These are phyloP conservation scores for Octodonta nipae DNA, from an alignment of 2,888 invertebrate genomes.

Conservation along the genomic window DNA sequence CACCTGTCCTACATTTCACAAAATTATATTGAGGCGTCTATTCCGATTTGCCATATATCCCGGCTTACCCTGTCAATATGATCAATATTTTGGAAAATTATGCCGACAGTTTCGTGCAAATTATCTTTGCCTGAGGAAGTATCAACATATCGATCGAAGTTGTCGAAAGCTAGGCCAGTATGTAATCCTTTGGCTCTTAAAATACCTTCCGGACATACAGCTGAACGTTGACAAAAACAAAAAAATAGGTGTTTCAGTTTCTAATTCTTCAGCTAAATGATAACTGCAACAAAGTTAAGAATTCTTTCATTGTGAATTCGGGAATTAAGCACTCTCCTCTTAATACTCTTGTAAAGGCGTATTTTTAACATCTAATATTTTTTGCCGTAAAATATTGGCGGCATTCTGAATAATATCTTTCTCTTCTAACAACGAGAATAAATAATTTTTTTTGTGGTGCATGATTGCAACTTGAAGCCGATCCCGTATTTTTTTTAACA, in stretches of 20 bases:
- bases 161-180: slow-evolving; percentile 13
- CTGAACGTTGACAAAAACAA: slow-evolving; percentile 3
- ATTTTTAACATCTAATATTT: neutral
- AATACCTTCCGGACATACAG: slow-evolving; percentile 10
- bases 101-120: slow-evolving; percentile 13
- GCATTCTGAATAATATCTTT: slow-evolving; percentile 3
- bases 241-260: slow-evolving; percentile 11
- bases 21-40: too few relatives aligned
- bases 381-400: too few relatives aligned
- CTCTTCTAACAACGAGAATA: slow-evolving; percentile 3
- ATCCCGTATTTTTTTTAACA: neutral
- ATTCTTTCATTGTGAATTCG: too few relatives aligned
- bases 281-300: slow-evolving; percentile 13
- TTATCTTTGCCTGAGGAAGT: slow-evolving; percentile 12
- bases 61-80: too few relatives aligned
- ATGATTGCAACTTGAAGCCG: neutral
- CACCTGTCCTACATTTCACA: too few relatives aligned
- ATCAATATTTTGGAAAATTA: slow-evolving; percentile 13
- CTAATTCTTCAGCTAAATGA: slow-evolving; percentile 8
- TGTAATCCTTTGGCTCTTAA: neutral
- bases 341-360: slow-evolving; percentile 1
- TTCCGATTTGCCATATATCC: too few relatives aligned
- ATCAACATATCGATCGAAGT: slow-evolving; percentile 15
- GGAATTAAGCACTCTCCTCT: too few relatives aligned
- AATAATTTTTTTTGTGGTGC: neutral